Conservation (phyloP, 2,113 vertebrate genomes). For the Urocolius indicus region DNA sequence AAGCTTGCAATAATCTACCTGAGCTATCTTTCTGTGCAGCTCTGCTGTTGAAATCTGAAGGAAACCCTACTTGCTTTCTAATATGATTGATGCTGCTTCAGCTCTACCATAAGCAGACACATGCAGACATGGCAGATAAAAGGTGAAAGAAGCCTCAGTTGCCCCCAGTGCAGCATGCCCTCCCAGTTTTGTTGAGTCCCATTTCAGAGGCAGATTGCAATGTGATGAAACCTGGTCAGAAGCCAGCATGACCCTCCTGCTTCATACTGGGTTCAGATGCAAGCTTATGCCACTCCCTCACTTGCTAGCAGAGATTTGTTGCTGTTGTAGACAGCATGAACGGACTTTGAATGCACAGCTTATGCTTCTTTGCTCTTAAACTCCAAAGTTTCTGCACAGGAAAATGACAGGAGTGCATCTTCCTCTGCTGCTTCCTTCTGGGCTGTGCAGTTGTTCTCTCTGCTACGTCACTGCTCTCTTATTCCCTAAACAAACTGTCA, state of each 20-base stretch:
- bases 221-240: neutral
- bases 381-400: neutral
- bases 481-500: neutral
- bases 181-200: neutral
- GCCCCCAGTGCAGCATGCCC: accelerated
- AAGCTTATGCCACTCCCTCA: neutral
- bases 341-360: neutral
- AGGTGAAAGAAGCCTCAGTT: neutral
- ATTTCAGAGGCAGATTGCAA: neutral
- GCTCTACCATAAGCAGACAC: neutral
- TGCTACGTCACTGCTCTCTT: neutral
- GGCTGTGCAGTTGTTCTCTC: neutral
- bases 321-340: neutral
- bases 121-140: neutral
- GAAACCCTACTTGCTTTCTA: neutral
- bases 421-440: neutral
- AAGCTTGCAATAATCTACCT: neutral
- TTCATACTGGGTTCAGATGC: neutral
- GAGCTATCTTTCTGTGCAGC: neutral
- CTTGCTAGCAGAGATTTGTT: neutral
- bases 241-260: neutral
- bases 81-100: neutral
- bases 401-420: neutral
- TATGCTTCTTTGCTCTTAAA: neutral
- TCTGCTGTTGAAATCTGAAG: neutral